Percentiles rank a stretch among this genome's conserved stretches.
phyloP scores from a whole-genome alignment of 2,797 vertebrate genomes.

The Danio jaintianensis region DNA sequence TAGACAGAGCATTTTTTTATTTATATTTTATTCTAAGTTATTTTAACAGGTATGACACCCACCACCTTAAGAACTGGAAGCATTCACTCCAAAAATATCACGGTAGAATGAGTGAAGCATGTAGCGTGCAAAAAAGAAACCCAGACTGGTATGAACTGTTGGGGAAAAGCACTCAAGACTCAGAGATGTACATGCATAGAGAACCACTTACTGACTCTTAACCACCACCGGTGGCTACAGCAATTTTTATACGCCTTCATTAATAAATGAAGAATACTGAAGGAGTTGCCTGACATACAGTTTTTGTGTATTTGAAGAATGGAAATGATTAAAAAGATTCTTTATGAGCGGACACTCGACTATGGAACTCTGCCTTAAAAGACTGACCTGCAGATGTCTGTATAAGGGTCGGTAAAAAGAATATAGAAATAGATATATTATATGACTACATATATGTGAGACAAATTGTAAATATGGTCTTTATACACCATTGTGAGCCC shows the following conservation, averaged over 20 bases:
- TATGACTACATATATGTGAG: conserved; percentile 79
- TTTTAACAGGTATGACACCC: conserved; percentile 87
- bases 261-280: conserved; percentile 71
- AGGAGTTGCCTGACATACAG: conserved; percentile 82
- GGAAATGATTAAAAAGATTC: conserved; percentile 76
- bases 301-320: conserved; percentile 77
- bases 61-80: conserved; percentile 89
- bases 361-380: conserved; percentile 95
- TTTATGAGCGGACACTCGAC: conserved; percentile 81
- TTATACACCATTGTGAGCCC: conserved; percentile 83
- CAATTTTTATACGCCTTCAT: conserved; percentile 80
- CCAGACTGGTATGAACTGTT: conserved; percentile 51
- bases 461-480: conserved; percentile 94
- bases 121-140: conserved; percentile 46
- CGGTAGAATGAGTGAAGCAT: conserved; percentile 77
- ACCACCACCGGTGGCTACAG: conserved; percentile 74
- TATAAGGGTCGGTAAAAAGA: conserved; percentile 75
- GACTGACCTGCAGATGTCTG: conserved; percentile 88
- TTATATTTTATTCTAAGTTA: conserved; percentile 95
- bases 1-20: conserved; percentile 76
- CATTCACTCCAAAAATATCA: conserved; percentile 76
- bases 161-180: conserved; percentile 57
- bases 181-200: conserved; percentile 64
- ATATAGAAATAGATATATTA: conserved; percentile 76
- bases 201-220: conserved; percentile 62